phyloP scores from a whole-genome alignment of 2,113 vertebrate genomes.

The Gambusia affinis region DNA sequence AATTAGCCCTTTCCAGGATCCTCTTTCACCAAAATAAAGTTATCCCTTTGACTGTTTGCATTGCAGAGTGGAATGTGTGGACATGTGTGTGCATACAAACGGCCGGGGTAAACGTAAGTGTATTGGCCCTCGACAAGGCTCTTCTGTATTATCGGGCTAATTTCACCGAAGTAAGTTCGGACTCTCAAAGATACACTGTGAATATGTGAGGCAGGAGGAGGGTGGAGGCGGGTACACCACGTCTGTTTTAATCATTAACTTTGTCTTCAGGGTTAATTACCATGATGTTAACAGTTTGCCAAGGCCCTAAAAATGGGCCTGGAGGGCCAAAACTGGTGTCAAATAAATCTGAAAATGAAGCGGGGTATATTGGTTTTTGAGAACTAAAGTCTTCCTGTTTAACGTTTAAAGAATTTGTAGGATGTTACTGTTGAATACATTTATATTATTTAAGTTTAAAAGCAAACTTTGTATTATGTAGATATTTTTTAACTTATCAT shows the following conservation, averaged over 20 bases:
- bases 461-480: not conserved
- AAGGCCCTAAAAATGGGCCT: constrained; percentile 37
- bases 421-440: not conserved
- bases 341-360: constrained; percentile 13
- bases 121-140: constrained; percentile 68
- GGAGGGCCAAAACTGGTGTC: constrained; percentile 10
- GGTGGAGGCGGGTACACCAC: constrained; percentile 12
- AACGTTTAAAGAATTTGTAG: not conserved
- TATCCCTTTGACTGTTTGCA: constrained; percentile 99
- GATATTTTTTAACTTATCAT: not conserved
- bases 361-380: not conserved
- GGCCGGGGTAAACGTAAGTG: constrained; percentile 57
- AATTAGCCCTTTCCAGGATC: constrained; percentile 98
- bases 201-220: constrained; percentile 43
- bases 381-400: not conserved
- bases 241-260: constrained; percentile 70
- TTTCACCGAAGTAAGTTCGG: constrained; percentile 93
- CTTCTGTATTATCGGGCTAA: constrained; percentile 87
- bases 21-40: constrained; percentile 97
- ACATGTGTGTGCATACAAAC: constrained; percentile 30
- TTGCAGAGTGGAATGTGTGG: constrained; percentile 89
- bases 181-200: constrained; percentile 67
- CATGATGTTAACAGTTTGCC: constrained; percentile 36
- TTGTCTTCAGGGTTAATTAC: constrained; percentile 65
- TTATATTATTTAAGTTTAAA: not conserved